These are phyloP conservation scores for Bathynomus jamesi DNA, from an alignment of 1,140 invertebrate species.

Conservation along the genomic window DNA sequence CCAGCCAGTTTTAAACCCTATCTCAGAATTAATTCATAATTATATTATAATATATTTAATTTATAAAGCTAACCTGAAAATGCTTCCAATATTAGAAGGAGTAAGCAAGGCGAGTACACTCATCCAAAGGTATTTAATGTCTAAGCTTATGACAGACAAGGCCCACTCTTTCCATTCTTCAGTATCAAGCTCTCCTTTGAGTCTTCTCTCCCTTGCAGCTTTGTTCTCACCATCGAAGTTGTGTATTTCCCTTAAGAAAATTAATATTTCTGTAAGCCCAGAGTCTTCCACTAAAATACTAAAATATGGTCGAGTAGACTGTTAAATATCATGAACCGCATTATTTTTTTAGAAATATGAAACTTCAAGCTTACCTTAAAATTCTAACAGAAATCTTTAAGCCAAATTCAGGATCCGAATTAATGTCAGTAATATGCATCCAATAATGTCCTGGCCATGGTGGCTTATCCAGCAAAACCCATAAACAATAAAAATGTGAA, in stretches of 20 bases:
- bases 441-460: slow-evolving; percentile 26
- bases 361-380: background rate
- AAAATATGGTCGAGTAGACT: too few species aligned
- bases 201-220: background rate
- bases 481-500: slow-evolving; percentile 13
- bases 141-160: background rate
- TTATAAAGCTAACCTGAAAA: too few species aligned
- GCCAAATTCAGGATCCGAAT: slow-evolving; percentile 20
- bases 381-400: slow-evolving; percentile 5
- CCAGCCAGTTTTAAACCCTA: too few species aligned
- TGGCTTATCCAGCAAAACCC: slow-evolving; percentile 15
- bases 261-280: too few species aligned
- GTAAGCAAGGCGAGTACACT: background rate
- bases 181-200: background rate
- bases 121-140: background rate
- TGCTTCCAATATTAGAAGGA: background rate
- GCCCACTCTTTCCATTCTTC: background rate
- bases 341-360: background rate
- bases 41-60: too few species aligned
- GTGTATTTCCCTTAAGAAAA: background rate
- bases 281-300: too few species aligned
- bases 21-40: too few species aligned
- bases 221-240: background rate
- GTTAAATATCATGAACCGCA: too few species aligned
- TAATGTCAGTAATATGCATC: slow-evolving; percentile 14